Percentiles rank a stretch among this genome's conserved stretches.
Conservation (phyloP, 2,113 vertebrate species). For the Strix aluco region DNA sequence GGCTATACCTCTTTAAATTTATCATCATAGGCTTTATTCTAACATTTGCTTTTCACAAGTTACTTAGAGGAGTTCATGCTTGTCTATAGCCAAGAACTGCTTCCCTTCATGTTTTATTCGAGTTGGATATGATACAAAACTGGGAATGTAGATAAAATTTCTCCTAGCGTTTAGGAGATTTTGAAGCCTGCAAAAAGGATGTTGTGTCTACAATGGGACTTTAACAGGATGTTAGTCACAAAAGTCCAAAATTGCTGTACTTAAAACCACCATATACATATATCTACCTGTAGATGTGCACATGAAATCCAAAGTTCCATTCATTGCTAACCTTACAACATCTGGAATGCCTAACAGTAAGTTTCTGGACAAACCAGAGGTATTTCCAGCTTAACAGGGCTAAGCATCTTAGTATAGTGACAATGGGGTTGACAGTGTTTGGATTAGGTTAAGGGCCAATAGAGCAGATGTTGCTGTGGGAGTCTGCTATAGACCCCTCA, state of each 20-base stretch:
- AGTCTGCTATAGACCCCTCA: too few species aligned
- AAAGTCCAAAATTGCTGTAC: neutral
- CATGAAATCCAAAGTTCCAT: neutral
- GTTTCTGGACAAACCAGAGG: neutral
- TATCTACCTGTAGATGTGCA: neutral
- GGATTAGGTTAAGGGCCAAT: too few species aligned
- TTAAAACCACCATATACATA: neutral
- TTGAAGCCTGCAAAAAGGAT: neutral
- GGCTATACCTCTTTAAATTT: neutral
- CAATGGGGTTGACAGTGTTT: too few species aligned
- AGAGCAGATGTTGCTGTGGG: too few species aligned
- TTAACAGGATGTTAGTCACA: neutral
- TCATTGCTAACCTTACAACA: neutral
- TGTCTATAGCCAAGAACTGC: neutral
- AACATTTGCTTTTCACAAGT: neutral
- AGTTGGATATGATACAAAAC: neutral
- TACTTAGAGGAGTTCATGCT: neutral
- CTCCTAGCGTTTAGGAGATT: neutral
- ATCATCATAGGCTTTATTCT: neutral
- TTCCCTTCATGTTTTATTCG: neutral
- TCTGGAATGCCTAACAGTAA: neutral
- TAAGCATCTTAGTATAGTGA: neutral
- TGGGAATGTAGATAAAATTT: neutral
- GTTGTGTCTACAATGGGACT: neutral
- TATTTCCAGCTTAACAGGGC: neutral